Conservation (phyloP, 1,140 invertebrate genomes). For the Venturia canescens region DNA sequence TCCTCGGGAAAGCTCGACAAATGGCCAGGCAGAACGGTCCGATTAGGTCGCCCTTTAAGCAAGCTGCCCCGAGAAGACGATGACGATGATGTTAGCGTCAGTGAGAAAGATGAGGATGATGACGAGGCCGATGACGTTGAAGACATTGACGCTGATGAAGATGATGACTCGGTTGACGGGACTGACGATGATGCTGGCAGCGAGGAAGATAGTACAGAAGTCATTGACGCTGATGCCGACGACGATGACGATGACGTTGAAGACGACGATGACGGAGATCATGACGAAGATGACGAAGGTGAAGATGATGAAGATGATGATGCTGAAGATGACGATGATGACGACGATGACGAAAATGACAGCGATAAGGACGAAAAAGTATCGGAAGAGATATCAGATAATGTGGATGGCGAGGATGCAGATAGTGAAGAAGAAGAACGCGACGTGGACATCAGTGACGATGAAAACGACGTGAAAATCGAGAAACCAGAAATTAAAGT, state of each 20-base stretch:
- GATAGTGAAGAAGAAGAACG: slow-evolving; percentile 5
- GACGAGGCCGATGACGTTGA: slow-evolving; percentile 45
- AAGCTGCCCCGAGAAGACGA: slow-evolving; percentile 31
- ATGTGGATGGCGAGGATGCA: slow-evolving; percentile 51
- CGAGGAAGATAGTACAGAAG: slow-evolving; percentile 37
- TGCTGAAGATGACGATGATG: too few species aligned
- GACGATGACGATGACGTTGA: slow-evolving; percentile 41
- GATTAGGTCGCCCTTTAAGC: background rate
- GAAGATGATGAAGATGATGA: slow-evolving; percentile 49
- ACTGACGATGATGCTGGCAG: slow-evolving; percentile 27
- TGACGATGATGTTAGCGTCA: slow-evolving; percentile 19
- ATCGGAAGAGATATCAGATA: background rate
- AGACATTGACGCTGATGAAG: slow-evolving; percentile 34
- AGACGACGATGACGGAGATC: slow-evolving; percentile 40
- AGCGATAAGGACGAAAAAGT: slow-evolving; percentile 36
- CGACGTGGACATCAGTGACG: slow-evolving; percentile 27
- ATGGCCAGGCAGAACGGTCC: background rate
- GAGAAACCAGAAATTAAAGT: background rate
- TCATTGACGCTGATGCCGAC: slow-evolving; percentile 29
- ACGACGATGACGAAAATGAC: slow-evolving; percentile 46
- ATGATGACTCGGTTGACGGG: slow-evolving; percentile 32
- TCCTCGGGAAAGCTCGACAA: slow-evolving; percentile 17
- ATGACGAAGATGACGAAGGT: slow-evolving; percentile 28
- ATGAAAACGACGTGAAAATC: slow-evolving; percentile 40
- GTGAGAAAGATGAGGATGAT: slow-evolving; percentile 22